Conservation (phyloP, 2,888 invertebrate species). For the Nezara viridula region DNA sequence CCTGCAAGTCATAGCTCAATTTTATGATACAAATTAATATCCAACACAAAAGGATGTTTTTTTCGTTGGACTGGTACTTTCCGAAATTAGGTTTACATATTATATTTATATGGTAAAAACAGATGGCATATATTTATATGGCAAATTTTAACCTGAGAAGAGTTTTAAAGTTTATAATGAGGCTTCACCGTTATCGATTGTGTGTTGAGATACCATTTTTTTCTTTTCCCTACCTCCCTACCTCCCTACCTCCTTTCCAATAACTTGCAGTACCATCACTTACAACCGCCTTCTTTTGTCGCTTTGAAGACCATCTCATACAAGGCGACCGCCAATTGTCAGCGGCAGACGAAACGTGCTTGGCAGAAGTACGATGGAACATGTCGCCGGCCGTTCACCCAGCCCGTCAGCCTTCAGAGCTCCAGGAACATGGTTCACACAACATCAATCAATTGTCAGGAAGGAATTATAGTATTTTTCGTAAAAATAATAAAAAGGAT, state of each 20-base stretch:
- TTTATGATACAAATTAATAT: no score
- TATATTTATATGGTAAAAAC: no score
- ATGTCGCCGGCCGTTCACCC: slow-evolving; percentile 13
- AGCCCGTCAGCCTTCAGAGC: background rate
- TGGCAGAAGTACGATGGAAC: background rate
- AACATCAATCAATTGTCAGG: background rate
- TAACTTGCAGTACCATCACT: background rate
- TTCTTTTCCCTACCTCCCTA: no score
- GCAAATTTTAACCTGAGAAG: background rate
- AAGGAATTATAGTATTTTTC: background rate
- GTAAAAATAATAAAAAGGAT: no score
- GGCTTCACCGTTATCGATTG: background rate
- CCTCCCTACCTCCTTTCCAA: no score
- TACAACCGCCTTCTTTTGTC: slow-evolving; percentile 17
- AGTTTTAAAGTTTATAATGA: background rate
- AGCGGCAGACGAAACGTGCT: slow-evolving; percentile 29
- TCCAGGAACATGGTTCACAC: background rate
- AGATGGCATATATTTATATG: no score
- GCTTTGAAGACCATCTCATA: background rate
- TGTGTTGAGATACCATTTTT: background rate
- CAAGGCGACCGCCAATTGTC: slow-evolving; percentile 20
- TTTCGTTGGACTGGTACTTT: no score
- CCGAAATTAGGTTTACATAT: no score
- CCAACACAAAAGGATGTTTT: no score
- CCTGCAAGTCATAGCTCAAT: no score